These are phyloP conservation scores for Pangasius larnaudii DNA, from an alignment of 2,797 vertebrate species.

Conservation along the genomic window DNA sequence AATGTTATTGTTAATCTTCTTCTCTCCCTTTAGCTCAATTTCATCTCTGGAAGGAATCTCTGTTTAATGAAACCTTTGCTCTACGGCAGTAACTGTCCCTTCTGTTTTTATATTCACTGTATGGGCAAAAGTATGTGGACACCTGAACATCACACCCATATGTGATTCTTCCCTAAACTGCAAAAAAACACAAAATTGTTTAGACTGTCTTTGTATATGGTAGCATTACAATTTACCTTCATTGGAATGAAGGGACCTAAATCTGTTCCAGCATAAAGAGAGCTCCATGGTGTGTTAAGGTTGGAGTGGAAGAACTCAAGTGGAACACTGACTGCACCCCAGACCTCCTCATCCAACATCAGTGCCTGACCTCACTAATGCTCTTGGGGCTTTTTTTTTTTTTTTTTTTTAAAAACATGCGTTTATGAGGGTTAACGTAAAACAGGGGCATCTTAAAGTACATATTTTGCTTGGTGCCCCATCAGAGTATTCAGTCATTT, in stretches of 20 bases:
- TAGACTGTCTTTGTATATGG: too few relatives aligned
- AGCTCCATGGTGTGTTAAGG: background rate
- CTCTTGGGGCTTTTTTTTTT: background rate
- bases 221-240: background rate
- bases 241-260: background rate
- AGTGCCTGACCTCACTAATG: background rate
- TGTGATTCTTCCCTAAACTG: background rate
- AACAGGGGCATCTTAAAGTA: background rate
- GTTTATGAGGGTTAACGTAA: background rate
- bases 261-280: background rate
- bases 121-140: background rate
- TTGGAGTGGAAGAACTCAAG: background rate
- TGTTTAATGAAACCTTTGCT: background rate
- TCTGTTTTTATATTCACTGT: background rate
- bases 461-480: background rate
- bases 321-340: background rate
- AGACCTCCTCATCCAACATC: background rate
- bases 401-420: background rate
- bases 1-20: background rate
- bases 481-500: background rate
- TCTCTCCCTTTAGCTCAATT: background rate
- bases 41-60: background rate
- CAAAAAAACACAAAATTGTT: background rate
- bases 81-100: background rate
- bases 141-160: too few relatives aligned